These are phyloP conservation scores for Lochmaea crataegi DNA, from an alignment of 2,888 invertebrate species.

Conservation along the genomic window DNA sequence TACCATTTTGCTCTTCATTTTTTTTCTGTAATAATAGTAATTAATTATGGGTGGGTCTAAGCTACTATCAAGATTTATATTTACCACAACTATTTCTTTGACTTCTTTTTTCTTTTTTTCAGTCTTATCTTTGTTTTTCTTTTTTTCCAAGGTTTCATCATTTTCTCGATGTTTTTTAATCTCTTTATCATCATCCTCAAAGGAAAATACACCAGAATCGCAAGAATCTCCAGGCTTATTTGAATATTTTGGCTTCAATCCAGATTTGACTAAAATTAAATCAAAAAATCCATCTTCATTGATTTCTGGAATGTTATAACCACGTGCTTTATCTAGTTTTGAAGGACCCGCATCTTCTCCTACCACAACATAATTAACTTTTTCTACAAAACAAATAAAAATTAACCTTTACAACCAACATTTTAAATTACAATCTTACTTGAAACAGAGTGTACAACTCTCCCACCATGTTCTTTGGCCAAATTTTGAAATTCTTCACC, in stretches of 20 bases:
- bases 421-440: constrained; percentile 62
- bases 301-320: constrained; percentile 77
- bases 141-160: constrained; percentile 21
- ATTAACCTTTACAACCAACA: constrained; percentile 4
- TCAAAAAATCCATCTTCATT: constrained; percentile 87
- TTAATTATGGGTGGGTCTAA: not conserved
- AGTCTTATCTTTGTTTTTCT: constrained; percentile 36
- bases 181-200: constrained; percentile 5
- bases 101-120: not conserved
- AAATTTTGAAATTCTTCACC: constrained; percentile 81
- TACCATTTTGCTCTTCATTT: not conserved
- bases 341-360: constrained; percentile 89
- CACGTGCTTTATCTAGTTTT: constrained; percentile 82
- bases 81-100: not conserved
- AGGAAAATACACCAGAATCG: constrained; percentile 45
- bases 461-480: constrained; percentile 84
- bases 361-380: constrained; percentile 81
- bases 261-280: constrained; percentile 75
- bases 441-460: constrained; percentile 78
- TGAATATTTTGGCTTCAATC: constrained; percentile 57
- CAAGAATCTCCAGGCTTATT: constrained; percentile 41
- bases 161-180: constrained; percentile 21
- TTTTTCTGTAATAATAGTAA: not conserved
- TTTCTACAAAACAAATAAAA: constrained; percentile 53
- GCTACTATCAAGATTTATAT: not conserved